phyloP scores from a whole-genome alignment of 37 sponge, comb jelly and placozoan species.

The Theonella swinhoei region DNA sequence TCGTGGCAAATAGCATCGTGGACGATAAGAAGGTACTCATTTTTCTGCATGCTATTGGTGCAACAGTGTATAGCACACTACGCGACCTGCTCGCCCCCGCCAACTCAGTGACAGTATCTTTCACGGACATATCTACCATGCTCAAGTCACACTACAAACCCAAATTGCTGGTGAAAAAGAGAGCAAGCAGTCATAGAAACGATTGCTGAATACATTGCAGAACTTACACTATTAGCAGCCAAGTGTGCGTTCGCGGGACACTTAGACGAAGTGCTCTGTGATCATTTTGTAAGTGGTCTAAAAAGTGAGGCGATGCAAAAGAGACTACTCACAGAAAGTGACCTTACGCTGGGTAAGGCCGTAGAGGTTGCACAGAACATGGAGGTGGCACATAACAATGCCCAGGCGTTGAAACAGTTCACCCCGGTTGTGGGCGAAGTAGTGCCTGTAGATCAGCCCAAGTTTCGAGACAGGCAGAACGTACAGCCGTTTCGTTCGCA shows the following conservation, averaged over 20 bases:
- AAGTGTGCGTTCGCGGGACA: slow-evolving; percentile 18
- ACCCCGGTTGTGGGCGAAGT: neutral
- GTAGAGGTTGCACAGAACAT: slow-evolving; percentile 2
- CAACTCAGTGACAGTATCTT: too few relatives aligned
- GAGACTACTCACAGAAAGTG: slow-evolving; percentile 1
- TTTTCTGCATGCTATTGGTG: neutral
- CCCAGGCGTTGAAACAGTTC: neutral
- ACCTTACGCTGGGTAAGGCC: slow-evolving; percentile 22
- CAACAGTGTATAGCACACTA: neutral
- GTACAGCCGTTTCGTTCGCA: too few relatives aligned
- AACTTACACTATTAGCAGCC: slow-evolving; percentile 21
- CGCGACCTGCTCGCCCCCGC: too few relatives aligned
- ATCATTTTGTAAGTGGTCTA: slow-evolving; percentile 22
- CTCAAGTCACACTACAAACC: slow-evolving; percentile 27
- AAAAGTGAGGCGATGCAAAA: slow-evolving; percentile 29
- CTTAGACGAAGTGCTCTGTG: slow-evolving; percentile 29
- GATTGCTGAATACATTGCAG: slow-evolving; percentile 30
- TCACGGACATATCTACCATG: too few relatives aligned
- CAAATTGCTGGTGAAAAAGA: slow-evolving; percentile 11
- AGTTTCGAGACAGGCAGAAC: too few relatives aligned
- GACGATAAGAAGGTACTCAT: slow-evolving; percentile 9
- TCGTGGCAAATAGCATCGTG: neutral
- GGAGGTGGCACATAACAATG: slow-evolving; percentile 9
- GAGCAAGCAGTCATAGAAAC: slow-evolving; percentile 17
- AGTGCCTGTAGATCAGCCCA: neutral